Evolutionary conservation across 1,140 invertebrate genomes (phyloP).

Genomic region (Liolophura sinensis): DNA sequence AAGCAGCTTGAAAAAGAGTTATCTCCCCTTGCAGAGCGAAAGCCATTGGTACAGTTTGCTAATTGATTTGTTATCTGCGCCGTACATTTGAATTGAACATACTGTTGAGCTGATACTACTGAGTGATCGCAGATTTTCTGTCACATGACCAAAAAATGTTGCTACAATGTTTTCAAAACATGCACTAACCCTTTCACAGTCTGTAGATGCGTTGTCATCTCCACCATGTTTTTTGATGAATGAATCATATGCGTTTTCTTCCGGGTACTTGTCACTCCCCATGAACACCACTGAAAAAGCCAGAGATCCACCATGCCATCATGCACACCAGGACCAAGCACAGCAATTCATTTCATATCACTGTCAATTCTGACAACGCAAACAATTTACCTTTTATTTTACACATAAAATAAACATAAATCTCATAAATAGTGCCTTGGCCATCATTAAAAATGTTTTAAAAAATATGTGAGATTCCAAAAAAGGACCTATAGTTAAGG

Average conservation of each 20-base stretch:
- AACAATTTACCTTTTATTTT: neutral
- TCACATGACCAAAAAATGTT: neutral
- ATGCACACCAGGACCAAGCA: neutral
- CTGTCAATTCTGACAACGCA: neutral
- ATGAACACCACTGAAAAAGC: conserved; percentile 57
- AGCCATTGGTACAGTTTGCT: no score
- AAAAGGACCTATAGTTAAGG: no score
- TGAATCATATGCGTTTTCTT: conserved; percentile 84
- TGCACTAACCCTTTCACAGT: conserved; percentile 69
- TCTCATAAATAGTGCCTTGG: neutral
- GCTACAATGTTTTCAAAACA: conserved; percentile 1
- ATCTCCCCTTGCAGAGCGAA: no score
- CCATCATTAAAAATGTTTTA: neutral
- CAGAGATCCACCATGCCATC: neutral
- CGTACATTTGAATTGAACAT: no score
- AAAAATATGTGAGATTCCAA: neutral
- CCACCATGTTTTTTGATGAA: conserved; percentile 80
- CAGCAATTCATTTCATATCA: neutral
- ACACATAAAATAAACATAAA: neutral
- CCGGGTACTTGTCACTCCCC: conserved; percentile 71
- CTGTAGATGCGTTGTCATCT: conserved; percentile 79
- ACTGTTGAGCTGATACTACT: neutral
- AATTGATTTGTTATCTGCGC: no score
- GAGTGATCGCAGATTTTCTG: neutral
- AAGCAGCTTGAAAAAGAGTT: no score